Percentiles rank a stretch among this genome's conserved stretches.
phyloP scores from a whole-genome alignment of 2,113 vertebrate genomes.

The Cygnus atratus region DNA sequence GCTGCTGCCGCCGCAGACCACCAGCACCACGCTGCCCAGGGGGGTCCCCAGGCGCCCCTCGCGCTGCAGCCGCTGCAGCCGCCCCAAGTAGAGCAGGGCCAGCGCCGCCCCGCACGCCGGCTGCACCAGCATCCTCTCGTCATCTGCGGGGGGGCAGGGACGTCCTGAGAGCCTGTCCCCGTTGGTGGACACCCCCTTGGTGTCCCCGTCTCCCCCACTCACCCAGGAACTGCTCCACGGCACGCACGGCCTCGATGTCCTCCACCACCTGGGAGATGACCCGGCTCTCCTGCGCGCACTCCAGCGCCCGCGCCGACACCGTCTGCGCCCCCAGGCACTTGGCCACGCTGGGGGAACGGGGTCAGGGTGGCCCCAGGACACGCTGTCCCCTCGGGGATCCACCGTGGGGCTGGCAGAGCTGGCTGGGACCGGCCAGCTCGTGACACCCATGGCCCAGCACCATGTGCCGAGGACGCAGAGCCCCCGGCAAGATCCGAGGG shows the following conservation, averaged over 20 bases:
- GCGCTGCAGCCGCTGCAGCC: conserved; percentile 78
- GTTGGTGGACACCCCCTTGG: rapidly evolving
- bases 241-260: conserved; percentile 84
- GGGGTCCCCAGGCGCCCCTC: conserved; percentile 75
- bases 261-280: conserved; percentile 86
- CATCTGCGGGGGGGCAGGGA: conserved; percentile 73
- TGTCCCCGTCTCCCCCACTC: neutral
- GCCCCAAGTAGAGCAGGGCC: conserved; percentile 83
- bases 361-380: rapidly evolving
- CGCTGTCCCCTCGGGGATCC: neutral
- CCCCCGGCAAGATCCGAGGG: neutral
- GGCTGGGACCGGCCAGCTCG: neutral
- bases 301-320: conserved; percentile 81
- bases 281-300: conserved; percentile 74
- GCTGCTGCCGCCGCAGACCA: conserved; percentile 89
- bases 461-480: neutral
- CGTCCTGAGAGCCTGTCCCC: rapidly evolving
- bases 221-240: conserved; percentile 87
- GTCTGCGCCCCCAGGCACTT: conserved; percentile 85
- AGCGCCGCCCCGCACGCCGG: conserved; percentile 87
- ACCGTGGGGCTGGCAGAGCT: neutral
- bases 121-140: conserved; percentile 90
- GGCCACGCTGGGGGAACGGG: conserved; percentile 76
- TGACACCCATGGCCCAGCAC: neutral
- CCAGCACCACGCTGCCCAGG: conserved; percentile 78